Evolutionary conservation across 2,888 invertebrate genomes (phyloP).

Genomic region (Encarsia formosa): DNA sequence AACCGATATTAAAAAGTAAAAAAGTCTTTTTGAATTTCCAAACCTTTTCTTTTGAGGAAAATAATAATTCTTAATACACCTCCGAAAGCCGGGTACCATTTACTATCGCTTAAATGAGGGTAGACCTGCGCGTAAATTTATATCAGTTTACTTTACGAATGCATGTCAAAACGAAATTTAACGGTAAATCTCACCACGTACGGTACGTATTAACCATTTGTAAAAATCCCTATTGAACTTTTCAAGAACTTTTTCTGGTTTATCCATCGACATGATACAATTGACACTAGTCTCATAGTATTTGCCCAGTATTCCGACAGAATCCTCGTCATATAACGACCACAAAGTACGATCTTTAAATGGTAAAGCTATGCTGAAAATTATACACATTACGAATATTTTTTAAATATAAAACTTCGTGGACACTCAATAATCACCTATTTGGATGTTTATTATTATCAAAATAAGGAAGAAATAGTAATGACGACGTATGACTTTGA

Average conservation of each 20-base stretch:
- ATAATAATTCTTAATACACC: slow-evolving; percentile 52
- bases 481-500: too few relatives aligned
- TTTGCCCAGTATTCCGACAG: slow-evolving; percentile 52
- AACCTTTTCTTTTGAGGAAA: slow-evolving; percentile 47
- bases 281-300: slow-evolving; percentile 57
- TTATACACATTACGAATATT: not conserved
- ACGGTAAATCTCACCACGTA: slow-evolving; percentile 44
- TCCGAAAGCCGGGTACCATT: slow-evolving; percentile 59
- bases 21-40: not conserved
- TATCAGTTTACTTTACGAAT: slow-evolving; percentile 5
- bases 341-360: slow-evolving; percentile 55
- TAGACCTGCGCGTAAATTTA: slow-evolving; percentile 44
- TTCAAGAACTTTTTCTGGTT: slow-evolving; percentile 41
- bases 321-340: slow-evolving; percentile 50
- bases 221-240: slow-evolving; percentile 57
- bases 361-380: slow-evolving; percentile 58
- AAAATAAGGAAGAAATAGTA: slow-evolving; percentile 56
- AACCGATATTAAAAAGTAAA: not conserved
- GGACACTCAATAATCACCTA: slow-evolving; percentile 33
- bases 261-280: slow-evolving; percentile 53
- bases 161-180: not conserved
- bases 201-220: slow-evolving; percentile 55
- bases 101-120: slow-evolving; percentile 56
- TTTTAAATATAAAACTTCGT: not conserved
- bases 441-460: slow-evolving; percentile 56